These are phyloP conservation scores for Psammodynastes pulverulentus DNA, from an alignment of 2,113 vertebrate species.

Conservation along the genomic window DNA sequence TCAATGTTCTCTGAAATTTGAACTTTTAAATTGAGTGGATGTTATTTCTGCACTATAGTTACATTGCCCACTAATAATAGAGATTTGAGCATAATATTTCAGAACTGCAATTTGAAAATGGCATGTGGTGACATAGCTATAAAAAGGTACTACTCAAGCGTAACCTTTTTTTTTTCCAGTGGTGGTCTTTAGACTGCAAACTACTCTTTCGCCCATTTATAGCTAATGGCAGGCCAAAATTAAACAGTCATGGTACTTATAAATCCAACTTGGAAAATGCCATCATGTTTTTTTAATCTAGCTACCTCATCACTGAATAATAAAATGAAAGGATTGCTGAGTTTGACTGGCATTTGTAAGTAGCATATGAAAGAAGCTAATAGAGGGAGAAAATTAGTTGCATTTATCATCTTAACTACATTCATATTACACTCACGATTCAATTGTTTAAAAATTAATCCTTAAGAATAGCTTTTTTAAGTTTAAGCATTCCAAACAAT, in stretches of 20 bases:
- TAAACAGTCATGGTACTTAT: conserved; percentile 41
- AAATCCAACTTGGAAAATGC: conserved; percentile 67
- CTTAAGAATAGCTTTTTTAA: conserved; percentile 68
- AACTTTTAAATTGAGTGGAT: conserved; percentile 9
- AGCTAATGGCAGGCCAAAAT: conserved; percentile 60
- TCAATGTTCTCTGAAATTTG: not conserved
- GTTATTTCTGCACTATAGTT: conserved; percentile 4
- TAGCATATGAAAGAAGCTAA: conserved; percentile 63
- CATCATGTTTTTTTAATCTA: conserved; percentile 75
- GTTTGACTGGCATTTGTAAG: conserved; percentile 70
- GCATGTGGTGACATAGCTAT: conserved; percentile 13
- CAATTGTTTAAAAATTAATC: conserved; percentile 71
- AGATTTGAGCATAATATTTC: conserved; percentile 1
- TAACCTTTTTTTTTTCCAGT: conserved; percentile 9
- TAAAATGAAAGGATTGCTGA: conserved; percentile 55
- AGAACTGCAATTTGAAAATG: conserved; percentile 24
- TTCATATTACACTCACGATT: conserved; percentile 68
- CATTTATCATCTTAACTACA: conserved; percentile 60
- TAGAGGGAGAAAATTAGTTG: conserved; percentile 62
- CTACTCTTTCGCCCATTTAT: conserved; percentile 24
- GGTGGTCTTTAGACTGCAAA: conserved; percentile 31
- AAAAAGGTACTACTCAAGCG: not conserved
- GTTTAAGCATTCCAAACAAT: conserved; percentile 69
- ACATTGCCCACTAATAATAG: conserved; percentile 10
- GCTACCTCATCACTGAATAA: conserved; percentile 64